A percentile compares a stretch with the other conserved stretches of the same genome.
Evolutionary conservation across 1,140 invertebrate genomes (phyloP).

Genomic region (Plutomurus gul): DNA sequence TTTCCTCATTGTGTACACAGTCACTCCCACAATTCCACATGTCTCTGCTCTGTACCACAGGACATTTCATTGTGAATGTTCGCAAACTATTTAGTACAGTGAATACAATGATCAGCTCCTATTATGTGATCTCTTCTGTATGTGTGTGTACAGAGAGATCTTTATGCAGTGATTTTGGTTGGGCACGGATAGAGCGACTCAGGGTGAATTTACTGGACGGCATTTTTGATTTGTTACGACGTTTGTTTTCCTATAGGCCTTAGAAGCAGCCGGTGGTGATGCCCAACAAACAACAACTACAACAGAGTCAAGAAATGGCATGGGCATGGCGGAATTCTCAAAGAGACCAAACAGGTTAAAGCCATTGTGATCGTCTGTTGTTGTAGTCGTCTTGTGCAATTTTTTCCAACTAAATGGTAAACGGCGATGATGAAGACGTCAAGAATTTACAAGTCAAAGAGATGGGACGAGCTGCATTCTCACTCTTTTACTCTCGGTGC

Average conservation of each 20-base stretch:
- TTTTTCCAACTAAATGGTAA: slow-evolving; percentile 30
- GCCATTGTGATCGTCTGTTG: slow-evolving; percentile 8
- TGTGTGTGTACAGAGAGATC: no score
- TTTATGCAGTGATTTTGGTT: neutral
- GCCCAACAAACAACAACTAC: slow-evolving; percentile 15
- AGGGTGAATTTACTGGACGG: neutral
- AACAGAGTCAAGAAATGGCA: slow-evolving; percentile 2
- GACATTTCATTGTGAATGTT: no score
- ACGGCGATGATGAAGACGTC: slow-evolving; percentile 25
- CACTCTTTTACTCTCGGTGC: no score
- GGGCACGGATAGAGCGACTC: neutral
- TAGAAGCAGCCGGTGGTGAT: slow-evolving; percentile 11
- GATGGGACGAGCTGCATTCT: neutral
- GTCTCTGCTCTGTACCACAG: no score
- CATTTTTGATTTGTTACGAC: slow-evolving; percentile 24
- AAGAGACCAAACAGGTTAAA: slow-evolving; percentile 25
- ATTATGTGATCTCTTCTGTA: neutral
- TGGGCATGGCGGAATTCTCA: slow-evolving; percentile 27
- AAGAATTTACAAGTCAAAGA: slow-evolving; percentile 31
- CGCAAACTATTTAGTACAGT: no score
- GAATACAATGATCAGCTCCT: no score
- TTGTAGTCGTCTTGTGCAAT: slow-evolving; percentile 34
- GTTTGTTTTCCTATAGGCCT: slow-evolving; percentile 20
- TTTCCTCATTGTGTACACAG: no score
- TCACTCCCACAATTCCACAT: no score